phyloP scores from a whole-genome alignment of 2,113 vertebrate species.

The Orientallactaga bullata region DNA sequence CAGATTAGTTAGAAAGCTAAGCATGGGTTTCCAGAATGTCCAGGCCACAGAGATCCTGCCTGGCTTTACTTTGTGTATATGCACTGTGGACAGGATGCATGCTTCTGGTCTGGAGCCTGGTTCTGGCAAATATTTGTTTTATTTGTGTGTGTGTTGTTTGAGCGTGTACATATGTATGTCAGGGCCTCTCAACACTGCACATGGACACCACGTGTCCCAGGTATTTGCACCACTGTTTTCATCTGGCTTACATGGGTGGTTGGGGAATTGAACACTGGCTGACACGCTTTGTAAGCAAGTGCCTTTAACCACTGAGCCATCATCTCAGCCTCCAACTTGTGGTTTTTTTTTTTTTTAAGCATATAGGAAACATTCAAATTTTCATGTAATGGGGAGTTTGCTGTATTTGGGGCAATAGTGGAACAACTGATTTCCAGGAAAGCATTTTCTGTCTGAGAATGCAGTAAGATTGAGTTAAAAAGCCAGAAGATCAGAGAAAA shows the following conservation, averaged over 20 bases:
- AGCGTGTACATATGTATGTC: too few relatives aligned
- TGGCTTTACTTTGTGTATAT: neutral
- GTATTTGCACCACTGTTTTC: neutral
- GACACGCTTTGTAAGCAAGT: too few relatives aligned
- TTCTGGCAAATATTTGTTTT: neutral
- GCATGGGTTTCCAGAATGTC: neutral
- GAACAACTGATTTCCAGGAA: constrained; percentile 41
- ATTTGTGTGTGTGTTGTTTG: too few relatives aligned
- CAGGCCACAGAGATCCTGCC: neutral
- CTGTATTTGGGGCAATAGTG: neutral
- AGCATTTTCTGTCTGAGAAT: neutral
- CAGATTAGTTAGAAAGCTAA: neutral
- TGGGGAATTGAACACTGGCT: too few relatives aligned
- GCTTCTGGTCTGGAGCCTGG: neutral
- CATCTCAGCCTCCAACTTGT: neutral
- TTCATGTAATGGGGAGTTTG: neutral
- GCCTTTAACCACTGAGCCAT: too few relatives aligned
- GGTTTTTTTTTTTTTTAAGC: neutral
- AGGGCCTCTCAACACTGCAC: neutral
- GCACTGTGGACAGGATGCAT: neutral
- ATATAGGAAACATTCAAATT: neutral
- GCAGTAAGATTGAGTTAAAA: constrained; percentile 38
- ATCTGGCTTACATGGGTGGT: too few relatives aligned
- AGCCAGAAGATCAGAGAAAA: constrained; percentile 10
- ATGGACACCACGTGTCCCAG: neutral